phyloP scores from a whole-genome alignment of 2,888 invertebrate genomes.

The Teleiodes luculella region DNA sequence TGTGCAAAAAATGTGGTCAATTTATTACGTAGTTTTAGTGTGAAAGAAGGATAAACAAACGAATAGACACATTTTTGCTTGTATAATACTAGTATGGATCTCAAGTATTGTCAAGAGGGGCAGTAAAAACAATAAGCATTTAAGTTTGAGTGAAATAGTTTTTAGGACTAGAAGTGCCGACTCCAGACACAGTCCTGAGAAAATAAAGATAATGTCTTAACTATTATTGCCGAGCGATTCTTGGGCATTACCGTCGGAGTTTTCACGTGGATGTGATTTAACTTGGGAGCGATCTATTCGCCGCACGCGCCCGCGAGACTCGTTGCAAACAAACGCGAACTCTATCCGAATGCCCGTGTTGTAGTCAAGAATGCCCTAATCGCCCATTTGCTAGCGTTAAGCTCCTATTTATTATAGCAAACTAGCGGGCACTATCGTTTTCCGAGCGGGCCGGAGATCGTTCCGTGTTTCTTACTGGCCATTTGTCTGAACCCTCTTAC shows the following conservation, averaged over 20 bases:
- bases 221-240: background rate
- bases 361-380: conserved; percentile 70
- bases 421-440: conserved; percentile 70
- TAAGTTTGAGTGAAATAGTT: background rate
- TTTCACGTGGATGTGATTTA: conserved; percentile 46
- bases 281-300: conserved; percentile 49
- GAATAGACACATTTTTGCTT: too few species aligned
- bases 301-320: conserved; percentile 56
- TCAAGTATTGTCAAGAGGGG: too few species aligned
- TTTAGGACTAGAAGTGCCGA: background rate
- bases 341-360: conserved; percentile 68
- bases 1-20: too few species aligned
- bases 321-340: conserved; percentile 64
- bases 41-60: too few species aligned
- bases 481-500: conserved; percentile 67
- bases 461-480: conserved; percentile 57
- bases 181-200: background rate
- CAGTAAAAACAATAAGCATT: too few species aligned
- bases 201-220: background rate
- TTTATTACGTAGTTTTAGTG: too few species aligned
- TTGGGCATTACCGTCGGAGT: background rate
- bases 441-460: conserved; percentile 53
- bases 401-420: conserved; percentile 69
- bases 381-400: conserved; percentile 66
- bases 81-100: too few species aligned